Conservation (phyloP, 2,888 invertebrate species). For the Pammene aurita region DNA sequence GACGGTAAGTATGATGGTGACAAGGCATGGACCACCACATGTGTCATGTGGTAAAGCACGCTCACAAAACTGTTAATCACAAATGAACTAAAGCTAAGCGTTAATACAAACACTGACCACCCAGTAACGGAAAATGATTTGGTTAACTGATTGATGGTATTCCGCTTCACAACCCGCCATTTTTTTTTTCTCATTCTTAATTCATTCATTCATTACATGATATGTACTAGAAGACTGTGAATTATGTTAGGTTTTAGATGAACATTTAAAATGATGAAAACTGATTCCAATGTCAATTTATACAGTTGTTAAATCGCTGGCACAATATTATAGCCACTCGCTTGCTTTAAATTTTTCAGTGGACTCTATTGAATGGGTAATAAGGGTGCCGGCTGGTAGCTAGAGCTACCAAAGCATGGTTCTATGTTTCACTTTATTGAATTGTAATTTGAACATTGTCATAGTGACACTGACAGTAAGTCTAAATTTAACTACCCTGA, state of each 20-base stretch:
- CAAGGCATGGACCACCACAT: slow-evolving; percentile 39
- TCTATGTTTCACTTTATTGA: no score
- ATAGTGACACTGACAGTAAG: no score
- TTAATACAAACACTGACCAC: slow-evolving; percentile 56
- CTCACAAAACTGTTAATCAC: slow-evolving; percentile 70
- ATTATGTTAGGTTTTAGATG: slow-evolving; percentile 1
- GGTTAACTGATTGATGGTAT: background rate
- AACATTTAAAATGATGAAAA: background rate
- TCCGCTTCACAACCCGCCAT: background rate
- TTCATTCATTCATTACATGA: no score
- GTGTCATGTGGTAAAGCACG: slow-evolving; percentile 70
- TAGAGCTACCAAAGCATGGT: no score
- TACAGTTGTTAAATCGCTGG: no score
- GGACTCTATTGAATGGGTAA: no score
- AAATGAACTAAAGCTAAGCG: slow-evolving; percentile 69
- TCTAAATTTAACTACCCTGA: no score
- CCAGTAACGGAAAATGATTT: slow-evolving; percentile 16
- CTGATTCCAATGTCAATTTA: slow-evolving; percentile 15
- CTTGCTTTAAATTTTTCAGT: no score
- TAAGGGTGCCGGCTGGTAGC: no score
- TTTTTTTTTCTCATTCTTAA: background rate
- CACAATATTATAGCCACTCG: no score
- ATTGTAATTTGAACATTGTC: no score
- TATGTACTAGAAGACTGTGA: background rate
- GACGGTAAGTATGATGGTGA: slow-evolving; percentile 18